These are phyloP conservation scores for Chirona hameri DNA, from an alignment of 2,888 invertebrate species.

Conservation along the genomic window DNA sequence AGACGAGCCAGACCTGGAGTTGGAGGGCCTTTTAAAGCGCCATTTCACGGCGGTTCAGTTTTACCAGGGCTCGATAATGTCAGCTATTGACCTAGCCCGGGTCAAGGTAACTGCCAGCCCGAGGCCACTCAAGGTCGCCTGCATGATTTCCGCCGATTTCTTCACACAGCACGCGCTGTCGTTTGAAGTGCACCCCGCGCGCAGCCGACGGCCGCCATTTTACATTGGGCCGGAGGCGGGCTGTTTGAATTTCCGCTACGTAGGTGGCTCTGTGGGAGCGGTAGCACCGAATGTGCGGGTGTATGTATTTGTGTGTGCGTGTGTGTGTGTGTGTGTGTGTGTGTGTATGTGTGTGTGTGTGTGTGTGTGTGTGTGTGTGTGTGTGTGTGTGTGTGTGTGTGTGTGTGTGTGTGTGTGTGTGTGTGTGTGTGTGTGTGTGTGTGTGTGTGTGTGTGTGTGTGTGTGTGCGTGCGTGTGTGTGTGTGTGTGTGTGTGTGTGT, in stretches of 20 bases:
- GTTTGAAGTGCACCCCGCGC: conserved; percentile 5
- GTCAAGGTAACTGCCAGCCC: conserved; percentile 47
- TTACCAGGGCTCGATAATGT: conserved; percentile 59
- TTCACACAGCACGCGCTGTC: not conserved
- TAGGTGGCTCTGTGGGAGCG: not conserved
- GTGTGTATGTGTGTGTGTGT: no score
- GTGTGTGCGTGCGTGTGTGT: no score
- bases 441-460: no score
- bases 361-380: no score
- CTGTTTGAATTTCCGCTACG: not conserved
- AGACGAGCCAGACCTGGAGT: conserved; percentile 55
- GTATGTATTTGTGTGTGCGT: no score
- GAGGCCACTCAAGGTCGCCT: not conserved
- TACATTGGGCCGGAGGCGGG: not conserved
- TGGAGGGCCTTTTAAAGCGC: conserved; percentile 56
- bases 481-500: no score
- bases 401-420: no score
- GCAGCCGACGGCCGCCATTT: not conserved
- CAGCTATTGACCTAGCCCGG: conserved; percentile 55
- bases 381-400: no score
- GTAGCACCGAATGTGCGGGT: not conserved
- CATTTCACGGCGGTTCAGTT: conserved; percentile 58
- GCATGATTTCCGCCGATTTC: not conserved
- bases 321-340: not conserved
- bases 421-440: no score